Evolutionary conservation across 1,140 invertebrate genomes (phyloP).

Genomic region (Paraescarpia echinospica): DNA sequence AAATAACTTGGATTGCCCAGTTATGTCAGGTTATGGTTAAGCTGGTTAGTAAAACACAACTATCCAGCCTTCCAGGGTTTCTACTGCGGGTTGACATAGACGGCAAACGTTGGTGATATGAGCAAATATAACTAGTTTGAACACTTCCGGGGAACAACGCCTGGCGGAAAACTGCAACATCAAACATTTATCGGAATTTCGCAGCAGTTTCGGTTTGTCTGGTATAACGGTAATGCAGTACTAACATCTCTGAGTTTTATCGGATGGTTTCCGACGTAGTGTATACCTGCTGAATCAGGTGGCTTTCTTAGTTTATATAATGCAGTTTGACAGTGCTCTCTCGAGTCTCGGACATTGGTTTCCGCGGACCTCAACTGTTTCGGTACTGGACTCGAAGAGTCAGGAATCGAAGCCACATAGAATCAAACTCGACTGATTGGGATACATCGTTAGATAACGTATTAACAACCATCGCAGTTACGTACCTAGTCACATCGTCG

Average conservation of each 20-base stretch:
- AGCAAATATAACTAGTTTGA: background rate
- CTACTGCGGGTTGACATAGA: background rate
- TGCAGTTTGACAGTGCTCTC: background rate
- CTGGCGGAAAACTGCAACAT: background rate
- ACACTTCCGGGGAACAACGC: background rate
- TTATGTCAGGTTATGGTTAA: background rate
- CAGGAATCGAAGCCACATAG: background rate
- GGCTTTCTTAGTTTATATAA: background rate
- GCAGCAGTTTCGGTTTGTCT: background rate
- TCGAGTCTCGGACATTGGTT: background rate
- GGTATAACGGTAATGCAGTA: background rate
- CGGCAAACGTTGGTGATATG: background rate
- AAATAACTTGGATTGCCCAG: background rate
- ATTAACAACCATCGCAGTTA: background rate
- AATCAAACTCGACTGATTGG: background rate
- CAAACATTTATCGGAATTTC: background rate
- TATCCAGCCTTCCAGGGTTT: background rate
- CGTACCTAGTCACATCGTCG: background rate
- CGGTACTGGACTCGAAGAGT: background rate
- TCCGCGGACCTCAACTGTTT: background rate
- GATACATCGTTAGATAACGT: background rate
- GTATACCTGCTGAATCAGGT: background rate
- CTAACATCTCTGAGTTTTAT: background rate
- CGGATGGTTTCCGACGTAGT: background rate
- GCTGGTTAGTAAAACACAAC: background rate